Conservation (phyloP, 2,797 vertebrate species). For the Syngnathus acus region DNA sequence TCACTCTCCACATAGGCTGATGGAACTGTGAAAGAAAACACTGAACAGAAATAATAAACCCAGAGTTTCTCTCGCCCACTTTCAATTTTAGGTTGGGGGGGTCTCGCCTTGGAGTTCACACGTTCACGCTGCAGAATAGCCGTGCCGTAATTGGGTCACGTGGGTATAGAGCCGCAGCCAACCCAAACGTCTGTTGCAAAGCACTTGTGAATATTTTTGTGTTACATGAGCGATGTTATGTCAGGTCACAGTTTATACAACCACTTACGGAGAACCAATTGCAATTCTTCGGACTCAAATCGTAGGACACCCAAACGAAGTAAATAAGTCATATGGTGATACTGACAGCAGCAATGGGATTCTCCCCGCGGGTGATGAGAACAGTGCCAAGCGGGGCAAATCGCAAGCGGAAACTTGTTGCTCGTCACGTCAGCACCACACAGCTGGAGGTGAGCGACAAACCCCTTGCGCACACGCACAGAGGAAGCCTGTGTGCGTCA, state of each 20-base stretch:
- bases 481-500: slow-evolving; percentile 70
- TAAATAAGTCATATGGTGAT: background rate
- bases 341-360: slow-evolving; percentile 24
- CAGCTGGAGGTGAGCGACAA: slow-evolving; percentile 62
- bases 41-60: slow-evolving; percentile 62
- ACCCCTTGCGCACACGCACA: slow-evolving; percentile 52
- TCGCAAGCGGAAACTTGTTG: slow-evolving; percentile 57
- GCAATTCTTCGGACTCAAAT: background rate
- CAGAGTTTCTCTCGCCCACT: slow-evolving; percentile 25
- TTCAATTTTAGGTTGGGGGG: slow-evolving; percentile 21
- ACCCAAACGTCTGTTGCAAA: slow-evolving; percentile 10
- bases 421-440: slow-evolving; percentile 46
- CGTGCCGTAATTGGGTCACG: slow-evolving; percentile 7
- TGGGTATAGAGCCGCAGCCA: slow-evolving; percentile 10
- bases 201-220: background rate
- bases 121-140: slow-evolving; percentile 48
- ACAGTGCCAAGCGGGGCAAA: slow-evolving; percentile 26
- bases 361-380: slow-evolving; percentile 24
- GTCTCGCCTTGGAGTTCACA: slow-evolving; percentile 51
- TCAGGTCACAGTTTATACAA: background rate
- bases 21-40: slow-evolving; percentile 68
- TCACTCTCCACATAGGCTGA: slow-evolving; percentile 53
- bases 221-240: background rate
- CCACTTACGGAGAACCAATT: background rate
- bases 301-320: background rate